Evolutionary conservation across 2,888 invertebrate species (phyloP).

Genomic region (Drosophila sordidula): DNA sequence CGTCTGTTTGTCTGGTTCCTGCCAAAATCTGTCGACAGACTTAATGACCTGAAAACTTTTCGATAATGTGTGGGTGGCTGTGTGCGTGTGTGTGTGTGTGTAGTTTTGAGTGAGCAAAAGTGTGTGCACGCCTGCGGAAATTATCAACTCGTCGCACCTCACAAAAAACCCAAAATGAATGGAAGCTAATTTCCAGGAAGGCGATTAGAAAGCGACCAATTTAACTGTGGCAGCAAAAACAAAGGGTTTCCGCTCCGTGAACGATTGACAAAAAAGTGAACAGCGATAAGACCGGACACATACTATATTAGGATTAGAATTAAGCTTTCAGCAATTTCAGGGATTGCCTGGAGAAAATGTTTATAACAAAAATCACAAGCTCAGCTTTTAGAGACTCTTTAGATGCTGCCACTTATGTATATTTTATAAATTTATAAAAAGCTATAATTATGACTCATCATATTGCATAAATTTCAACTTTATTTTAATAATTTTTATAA

Average conservation of each 20-base stretch:
- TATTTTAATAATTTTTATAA: too few species aligned
- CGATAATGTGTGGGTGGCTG: constrained; percentile 78
- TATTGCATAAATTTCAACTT: too few species aligned
- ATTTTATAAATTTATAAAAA: too few species aligned
- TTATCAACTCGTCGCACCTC: constrained; percentile 66
- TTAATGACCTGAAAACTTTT: constrained; percentile 85
- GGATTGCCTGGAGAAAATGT: neutral
- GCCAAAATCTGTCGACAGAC: constrained; percentile 75
- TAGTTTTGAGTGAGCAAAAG: constrained; percentile 18
- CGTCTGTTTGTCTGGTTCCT: constrained; percentile 26
- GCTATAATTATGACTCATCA: too few species aligned
- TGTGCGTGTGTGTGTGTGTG: constrained; percentile 26
- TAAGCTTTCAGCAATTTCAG: neutral
- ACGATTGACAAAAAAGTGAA: constrained; percentile 36
- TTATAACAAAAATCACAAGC: neutral
- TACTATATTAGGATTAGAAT: constrained; percentile 28
- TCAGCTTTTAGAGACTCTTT: too few species aligned
- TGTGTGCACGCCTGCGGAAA: constrained; percentile 59
- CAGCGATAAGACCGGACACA: constrained; percentile 26
- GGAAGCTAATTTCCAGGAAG: constrained; percentile 70
- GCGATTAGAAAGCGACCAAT: constrained; percentile 68
- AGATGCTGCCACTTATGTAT: too few species aligned
- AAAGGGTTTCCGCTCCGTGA: constrained; percentile 28
- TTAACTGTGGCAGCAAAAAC: constrained; percentile 42
- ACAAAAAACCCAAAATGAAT: constrained; percentile 56